Evolutionary conservation across 2,797 vertebrate genomes (phyloP), one percentile per base, ranked within the genome.

Genomic region (Apogon talboti): DNA sequence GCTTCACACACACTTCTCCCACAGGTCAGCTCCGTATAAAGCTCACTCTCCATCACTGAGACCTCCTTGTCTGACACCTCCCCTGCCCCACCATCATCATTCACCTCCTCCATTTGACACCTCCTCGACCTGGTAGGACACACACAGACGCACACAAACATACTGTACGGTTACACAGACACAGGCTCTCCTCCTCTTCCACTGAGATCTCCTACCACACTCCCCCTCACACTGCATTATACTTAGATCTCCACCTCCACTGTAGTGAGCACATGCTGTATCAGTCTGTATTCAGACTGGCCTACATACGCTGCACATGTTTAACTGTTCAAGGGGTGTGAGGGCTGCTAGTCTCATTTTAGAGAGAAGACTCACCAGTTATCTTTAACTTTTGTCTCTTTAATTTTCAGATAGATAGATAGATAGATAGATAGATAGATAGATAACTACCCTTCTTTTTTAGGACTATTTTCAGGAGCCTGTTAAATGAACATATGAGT

Each of bases 191-290:
- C 74, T 82, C 71, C 54, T 53, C 54, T 77, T 82, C 77, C 72
- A 38, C 79, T 65, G 85, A 86, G 85, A 92, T 92, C 87, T 85
- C 89, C 89, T 87, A 76, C 83, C 74, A 81, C 81, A 84, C 87
- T 86, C 91, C 87, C 87, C 90, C 90, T 87, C 90, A 88, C 81
- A 66, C 82, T 82, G 86, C 84, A 86, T 88, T 88, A 87, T 89
- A 90, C 91, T 90, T 92, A 90, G 88, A 91, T 90, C 89, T 89
- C 91, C 85, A 90, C 90, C 91, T 91, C 90, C 90, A 87, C 90
- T 88, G 79, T 82, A 75, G 84, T 83, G 81, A 89, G 89, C 81
- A 76, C 87, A 85, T 82, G 76, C 78, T 85, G 81, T 71, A 82
- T 86, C 81, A 77, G 83, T 83, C 79, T 88, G 86, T 84, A 81